These are phyloP conservation scores for Iselma pallidipennis DNA, from an alignment of 2,888 invertebrate species.

Conservation along the genomic window DNA sequence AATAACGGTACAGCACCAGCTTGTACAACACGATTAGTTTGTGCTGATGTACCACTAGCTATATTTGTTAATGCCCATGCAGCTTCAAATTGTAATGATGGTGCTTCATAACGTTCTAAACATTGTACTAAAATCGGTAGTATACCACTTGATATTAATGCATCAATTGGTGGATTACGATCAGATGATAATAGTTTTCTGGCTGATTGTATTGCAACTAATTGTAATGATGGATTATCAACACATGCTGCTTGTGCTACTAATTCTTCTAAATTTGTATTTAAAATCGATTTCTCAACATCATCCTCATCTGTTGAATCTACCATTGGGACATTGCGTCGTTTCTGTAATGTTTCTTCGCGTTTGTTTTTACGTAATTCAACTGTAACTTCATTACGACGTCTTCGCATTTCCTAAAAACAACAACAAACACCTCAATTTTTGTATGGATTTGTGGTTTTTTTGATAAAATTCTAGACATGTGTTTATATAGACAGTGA, in stretches of 20 bases:
- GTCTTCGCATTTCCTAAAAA: conserved; percentile 91
- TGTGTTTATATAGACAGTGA: background rate
- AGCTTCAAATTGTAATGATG: conserved; percentile 93
- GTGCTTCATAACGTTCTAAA: conserved; percentile 82
- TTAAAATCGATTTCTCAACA: conserved; percentile 68
- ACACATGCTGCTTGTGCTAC: conserved; percentile 84
- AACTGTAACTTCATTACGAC: conserved; percentile 95
- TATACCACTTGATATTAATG: conserved; percentile 91
- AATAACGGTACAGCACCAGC: conserved; percentile 97
- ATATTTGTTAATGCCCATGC: conserved; percentile 98
- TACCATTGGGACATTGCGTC: conserved; percentile 89
- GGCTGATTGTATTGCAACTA: conserved; percentile 92
- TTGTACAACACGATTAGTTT: conserved; percentile 88
- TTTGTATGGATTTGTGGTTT: background rate
- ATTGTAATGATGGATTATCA: conserved; percentile 78
- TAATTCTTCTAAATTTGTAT: conserved; percentile 77
- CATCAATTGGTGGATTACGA: conserved; percentile 98
- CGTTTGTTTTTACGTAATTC: conserved; percentile 98
- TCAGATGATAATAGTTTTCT: conserved; percentile 96
- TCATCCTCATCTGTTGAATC: conserved; percentile 86
- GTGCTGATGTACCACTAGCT: conserved; percentile 85
- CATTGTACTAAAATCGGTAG: conserved; percentile 86
- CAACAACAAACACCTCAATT: conserved; percentile 26
- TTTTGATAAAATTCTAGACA: background rate
- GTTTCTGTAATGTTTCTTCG: conserved; percentile 94